Base-by-base conservation (phyloP, 2,888 invertebrate species). In the Stenodema calcarata region DNA sequence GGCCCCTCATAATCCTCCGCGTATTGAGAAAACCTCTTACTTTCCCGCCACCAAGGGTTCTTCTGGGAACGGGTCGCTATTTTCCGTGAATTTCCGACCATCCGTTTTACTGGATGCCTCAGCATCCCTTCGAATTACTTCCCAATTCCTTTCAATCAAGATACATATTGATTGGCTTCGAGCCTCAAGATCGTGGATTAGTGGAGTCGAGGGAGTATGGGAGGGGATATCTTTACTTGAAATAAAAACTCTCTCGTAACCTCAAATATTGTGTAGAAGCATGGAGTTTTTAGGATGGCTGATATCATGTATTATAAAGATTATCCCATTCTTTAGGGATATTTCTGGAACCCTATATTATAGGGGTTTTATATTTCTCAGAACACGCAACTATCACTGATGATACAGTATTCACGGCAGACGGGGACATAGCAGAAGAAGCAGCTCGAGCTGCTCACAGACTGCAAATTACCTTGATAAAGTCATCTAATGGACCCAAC, bases 131-230 rank as follows among this genome's bases (percentile, higher is more conserved):
- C 80, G 50, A 80, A 80, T 80, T 80, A 80, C 62, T 28, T 27
- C 30, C 30, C 80, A 28, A 80, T 54, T 35, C 80, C 35, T 80
- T 80, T 80, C 80, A 80, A 80, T 80, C 80, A 80, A 18, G 28
- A 80, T 50, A n/a, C 54, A 50, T 54, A 54, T 80, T 80, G 50
- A 54, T 73, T 73, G 73, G 73, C 35, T 12, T 14, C 35, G 35
- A 14, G 27, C 18, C 27, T 23, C 23, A 23, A 16, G 50, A 50
- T n/a, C 16, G 50, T 12, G 50, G 50, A 50, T n/a, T 16, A 44
- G 44, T 4, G 50, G 16, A 50, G 50, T 16, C n/a, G 50, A 0
- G 16, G n/a, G 16, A 18, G 50, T n/a, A 16, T n/a, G n/a, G 50
- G 6, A 4, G n/a, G 4, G 50, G n/a, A 50, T 50, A n/a, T 6